Conservation (phyloP, 2,797 vertebrate genomes). For the Periophthalmus magnuspinnatus region DNA sequence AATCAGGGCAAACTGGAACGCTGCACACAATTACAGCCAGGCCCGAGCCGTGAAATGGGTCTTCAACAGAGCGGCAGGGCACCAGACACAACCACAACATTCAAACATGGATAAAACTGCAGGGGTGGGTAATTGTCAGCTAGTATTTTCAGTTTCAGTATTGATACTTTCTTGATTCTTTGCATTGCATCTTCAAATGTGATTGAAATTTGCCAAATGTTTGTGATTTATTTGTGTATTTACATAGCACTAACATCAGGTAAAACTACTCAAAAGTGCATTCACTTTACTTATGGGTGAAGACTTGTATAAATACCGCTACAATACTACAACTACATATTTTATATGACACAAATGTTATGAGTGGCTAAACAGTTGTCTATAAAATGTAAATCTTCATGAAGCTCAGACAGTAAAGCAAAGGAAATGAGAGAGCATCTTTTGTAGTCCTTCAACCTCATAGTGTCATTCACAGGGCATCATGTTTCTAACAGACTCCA, state of each 20-base stretch:
- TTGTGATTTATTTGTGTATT: neutral
- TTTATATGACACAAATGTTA: neutral
- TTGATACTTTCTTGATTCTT: no score
- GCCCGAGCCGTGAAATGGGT: constrained; percentile 41
- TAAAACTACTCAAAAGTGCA: neutral
- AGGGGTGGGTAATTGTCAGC: no score
- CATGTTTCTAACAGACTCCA: constrained; percentile 52
- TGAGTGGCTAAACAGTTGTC: neutral
- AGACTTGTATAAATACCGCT: neutral
- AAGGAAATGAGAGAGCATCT: neutral
- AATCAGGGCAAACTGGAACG: constrained; percentile 58
- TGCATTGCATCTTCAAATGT: no score
- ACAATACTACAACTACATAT: neutral
- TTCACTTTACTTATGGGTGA: neutral
- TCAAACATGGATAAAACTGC: constrained; percentile 13
- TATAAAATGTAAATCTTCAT: neutral
- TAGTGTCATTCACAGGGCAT: constrained; percentile 45
- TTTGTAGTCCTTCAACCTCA: neutral
- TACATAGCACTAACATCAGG: no score
- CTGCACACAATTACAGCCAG: constrained; percentile 61
- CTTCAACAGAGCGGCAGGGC: constrained; percentile 29
- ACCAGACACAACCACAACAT: constrained; percentile 21
- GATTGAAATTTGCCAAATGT: neutral
- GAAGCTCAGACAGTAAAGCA: neutral
- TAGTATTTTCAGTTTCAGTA: no score